These are phyloP conservation scores for Isichthys henryi DNA, from an alignment of 2,113 vertebrate genomes.

Conservation along the genomic window DNA sequence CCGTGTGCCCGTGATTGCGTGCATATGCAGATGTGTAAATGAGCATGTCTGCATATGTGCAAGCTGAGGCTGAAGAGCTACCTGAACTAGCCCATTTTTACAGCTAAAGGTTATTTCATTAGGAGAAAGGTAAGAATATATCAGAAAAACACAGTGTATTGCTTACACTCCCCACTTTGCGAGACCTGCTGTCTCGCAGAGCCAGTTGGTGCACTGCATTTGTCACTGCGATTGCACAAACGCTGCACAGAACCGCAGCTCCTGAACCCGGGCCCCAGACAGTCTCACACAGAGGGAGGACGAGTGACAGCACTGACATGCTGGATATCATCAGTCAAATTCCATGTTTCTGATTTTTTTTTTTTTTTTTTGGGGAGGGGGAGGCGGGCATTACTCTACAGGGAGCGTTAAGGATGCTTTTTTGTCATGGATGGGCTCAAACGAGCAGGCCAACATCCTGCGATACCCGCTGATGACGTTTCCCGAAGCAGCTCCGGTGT, in stretches of 20 bases:
- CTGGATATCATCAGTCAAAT: background rate
- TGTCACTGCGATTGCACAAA: background rate
- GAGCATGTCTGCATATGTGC: background rate
- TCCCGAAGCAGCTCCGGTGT: background rate
- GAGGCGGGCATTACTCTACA: background rate
- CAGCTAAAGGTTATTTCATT: background rate
- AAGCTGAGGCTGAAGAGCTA: background rate
- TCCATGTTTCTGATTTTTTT: background rate
- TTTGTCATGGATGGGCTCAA: background rate
- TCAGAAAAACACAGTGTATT: background rate
- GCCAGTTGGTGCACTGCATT: background rate
- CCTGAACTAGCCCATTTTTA: background rate
- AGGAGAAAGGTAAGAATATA: background rate
- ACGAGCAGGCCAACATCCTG: background rate
- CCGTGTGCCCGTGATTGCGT: background rate
- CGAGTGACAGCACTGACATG: background rate
- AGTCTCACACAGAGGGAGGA: background rate
- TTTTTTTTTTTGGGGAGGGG: background rate
- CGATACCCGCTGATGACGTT: background rate
- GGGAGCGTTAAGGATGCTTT: background rate
- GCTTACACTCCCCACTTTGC: background rate
- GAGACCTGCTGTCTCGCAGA: background rate
- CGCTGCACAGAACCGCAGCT: background rate
- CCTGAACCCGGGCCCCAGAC: background rate
- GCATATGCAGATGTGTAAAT: background rate